Evolutionary conservation across 64 coral and sea anemone genomes (phyloP), one percentile per base, ranked within the genome.

Genomic region (Dendrophyllia cribrosa): DNA sequence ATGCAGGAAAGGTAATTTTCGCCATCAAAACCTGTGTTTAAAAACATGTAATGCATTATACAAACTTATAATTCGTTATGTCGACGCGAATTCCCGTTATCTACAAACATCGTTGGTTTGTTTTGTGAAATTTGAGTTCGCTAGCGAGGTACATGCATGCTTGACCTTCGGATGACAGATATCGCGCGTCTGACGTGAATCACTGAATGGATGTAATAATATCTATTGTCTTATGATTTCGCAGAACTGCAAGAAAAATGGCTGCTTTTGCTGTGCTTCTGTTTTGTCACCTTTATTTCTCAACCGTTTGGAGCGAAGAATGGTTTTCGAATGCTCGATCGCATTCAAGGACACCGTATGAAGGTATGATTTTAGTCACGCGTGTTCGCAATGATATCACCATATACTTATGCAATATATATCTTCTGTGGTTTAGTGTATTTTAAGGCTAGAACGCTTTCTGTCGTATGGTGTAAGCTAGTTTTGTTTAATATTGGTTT

Each of bases 201-300:
- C 7, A 56, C 53, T 56, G 53, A 56, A 56, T 56, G 53, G 72
- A 11, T 60, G 44, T 84, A 62, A 12, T 82, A 45, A 65, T 47
- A 82, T 20, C 59, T 64, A 65, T 82, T 49, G 80, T 65, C 9
- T 47, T 47, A 68, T 84, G 44, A 51, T 50, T 63, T 84, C 64
- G 61, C 61, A 84, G 80, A 67, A 63, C 80, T 67, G 3, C 12
- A 10, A 84, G 4, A 9, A 7, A 62, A 51, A 64, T 64, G 45
- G 15, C 72, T 43, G 12, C 20, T 9, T 75, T 7, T 75, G 72
- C 45, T 75, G 53, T 56, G 53, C 5, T 56, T 56, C 53, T 56
- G 53, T 6, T 49, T 51, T 75, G 7, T 48, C 44, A 7, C 53
- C 45, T 66, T 24, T 51, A 14, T 67, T 66, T 51, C 6, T 48